phyloP scores from a whole-genome alignment of 2,888 invertebrate species.

The Dendrolimus houi region DNA sequence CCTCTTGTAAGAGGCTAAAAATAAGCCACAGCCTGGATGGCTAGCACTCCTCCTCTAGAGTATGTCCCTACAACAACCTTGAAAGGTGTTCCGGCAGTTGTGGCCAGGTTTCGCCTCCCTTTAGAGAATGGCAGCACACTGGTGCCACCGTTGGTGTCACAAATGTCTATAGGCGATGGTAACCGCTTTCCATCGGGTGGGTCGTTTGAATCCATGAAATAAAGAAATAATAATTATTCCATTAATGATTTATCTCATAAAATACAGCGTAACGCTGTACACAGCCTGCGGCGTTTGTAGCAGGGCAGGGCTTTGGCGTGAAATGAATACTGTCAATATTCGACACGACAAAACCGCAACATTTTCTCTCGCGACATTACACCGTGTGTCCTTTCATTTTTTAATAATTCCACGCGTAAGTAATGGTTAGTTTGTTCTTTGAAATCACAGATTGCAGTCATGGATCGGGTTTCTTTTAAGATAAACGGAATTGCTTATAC shows the following conservation, averaged over 20 bases:
- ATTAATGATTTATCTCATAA: no score
- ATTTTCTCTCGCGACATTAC: neutral
- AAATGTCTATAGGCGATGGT: neutral
- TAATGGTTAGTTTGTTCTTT: constrained; percentile 5
- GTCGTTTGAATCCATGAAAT: no score
- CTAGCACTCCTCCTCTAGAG: neutral
- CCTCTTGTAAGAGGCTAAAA: neutral
- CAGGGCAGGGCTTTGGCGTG: no score
- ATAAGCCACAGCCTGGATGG: neutral
- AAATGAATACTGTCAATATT: neutral
- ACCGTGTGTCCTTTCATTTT: neutral
- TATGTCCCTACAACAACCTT: neutral
- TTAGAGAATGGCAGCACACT: neutral
- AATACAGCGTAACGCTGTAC: no score
- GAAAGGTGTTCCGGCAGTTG: neutral
- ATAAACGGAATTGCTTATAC: constrained; percentile 14
- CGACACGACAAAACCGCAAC: neutral
- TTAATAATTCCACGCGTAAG: no score
- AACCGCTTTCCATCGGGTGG: neutral
- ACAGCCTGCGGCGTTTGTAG: no score
- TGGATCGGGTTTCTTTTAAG: constrained; percentile 15
- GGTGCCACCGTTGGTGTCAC: neutral
- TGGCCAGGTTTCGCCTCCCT: neutral
- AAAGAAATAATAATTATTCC: no score
- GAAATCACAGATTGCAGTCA: constrained; percentile 9